A percentile compares a stretch with the other conserved stretches of the same genome.
Evolutionary conservation across 2,888 invertebrate genomes (phyloP).

Genomic region (Rhamnusium bicolor): DNA sequence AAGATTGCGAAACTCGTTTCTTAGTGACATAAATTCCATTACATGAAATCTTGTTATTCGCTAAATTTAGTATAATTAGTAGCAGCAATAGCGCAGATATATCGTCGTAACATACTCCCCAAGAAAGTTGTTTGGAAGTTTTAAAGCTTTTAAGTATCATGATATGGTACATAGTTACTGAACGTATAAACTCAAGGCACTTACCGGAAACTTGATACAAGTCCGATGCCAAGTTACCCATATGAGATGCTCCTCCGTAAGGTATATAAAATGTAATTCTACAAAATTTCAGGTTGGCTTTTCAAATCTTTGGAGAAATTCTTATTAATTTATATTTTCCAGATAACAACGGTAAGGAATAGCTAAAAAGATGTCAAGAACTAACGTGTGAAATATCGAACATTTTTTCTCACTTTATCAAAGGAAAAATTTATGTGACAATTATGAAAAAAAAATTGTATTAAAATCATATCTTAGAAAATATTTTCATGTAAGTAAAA

Average conservation of each 20-base stretch:
- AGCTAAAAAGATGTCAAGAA: no score
- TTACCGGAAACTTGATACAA: neutral
- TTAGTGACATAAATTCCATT: neutral
- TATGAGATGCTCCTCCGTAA: neutral
- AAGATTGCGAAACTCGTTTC: neutral
- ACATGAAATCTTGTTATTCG: neutral
- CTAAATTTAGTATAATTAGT: neutral
- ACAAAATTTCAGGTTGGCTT: neutral
- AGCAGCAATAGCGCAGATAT: neutral
- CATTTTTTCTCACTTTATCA: no score
- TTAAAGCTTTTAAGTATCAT: neutral
- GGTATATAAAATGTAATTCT: neutral
- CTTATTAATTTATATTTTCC: neutral
- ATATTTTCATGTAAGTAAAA: no score
- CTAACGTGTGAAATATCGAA: no score
- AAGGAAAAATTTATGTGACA: no score
- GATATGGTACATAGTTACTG: neutral
- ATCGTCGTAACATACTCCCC: neutral
- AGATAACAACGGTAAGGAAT: no score
- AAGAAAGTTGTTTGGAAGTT: neutral
- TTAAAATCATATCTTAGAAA: no score
- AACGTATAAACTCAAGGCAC: neutral
- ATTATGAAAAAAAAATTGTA: no score
- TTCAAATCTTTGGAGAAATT: neutral
- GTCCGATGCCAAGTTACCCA: neutral